A percentile compares a stretch with the other conserved stretches of the same genome.
phyloP scores from a whole-genome alignment of 2,888 invertebrate genomes.

The Platycheirus albimanus region DNA sequence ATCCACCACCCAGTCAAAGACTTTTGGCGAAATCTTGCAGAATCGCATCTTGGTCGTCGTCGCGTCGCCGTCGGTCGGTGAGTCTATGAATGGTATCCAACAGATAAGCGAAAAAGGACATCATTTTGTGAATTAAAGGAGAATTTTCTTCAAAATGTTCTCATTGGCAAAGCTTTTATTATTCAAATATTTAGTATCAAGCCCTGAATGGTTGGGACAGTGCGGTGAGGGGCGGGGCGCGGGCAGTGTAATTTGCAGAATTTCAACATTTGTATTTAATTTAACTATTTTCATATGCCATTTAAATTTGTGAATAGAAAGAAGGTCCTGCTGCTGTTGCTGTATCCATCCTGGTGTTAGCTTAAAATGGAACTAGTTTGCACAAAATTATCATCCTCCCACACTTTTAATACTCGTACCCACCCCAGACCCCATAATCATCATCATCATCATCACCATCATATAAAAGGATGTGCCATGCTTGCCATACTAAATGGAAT shows the following conservation, averaged over 20 bases:
- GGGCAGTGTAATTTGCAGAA: slow-evolving; percentile 62
- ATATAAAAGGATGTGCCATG: slow-evolving; percentile 20
- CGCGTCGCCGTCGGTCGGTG: not conserved
- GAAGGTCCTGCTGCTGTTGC: not conserved
- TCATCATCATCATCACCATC: no score
- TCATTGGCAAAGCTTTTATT: slow-evolving; percentile 23
- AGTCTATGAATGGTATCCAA: slow-evolving; percentile 42
- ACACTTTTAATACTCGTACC: not conserved
- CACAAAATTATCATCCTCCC: slow-evolving; percentile 61
- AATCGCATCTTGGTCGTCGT: slow-evolving; percentile 60
- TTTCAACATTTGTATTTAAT: slow-evolving; percentile 66
- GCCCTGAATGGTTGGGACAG: slow-evolving; percentile 14
- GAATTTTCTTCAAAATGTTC: slow-evolving; percentile 43
- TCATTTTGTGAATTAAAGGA: slow-evolving; percentile 49
- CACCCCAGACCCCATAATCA: no score
- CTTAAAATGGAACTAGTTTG: slow-evolving; percentile 61
- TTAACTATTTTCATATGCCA: slow-evolving; percentile 65
- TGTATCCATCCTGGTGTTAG: slow-evolving; percentile 16
- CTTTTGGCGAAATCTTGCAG: slow-evolving; percentile 41
- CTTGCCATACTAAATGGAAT: slow-evolving; percentile 1
- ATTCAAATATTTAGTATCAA: slow-evolving; percentile 9
- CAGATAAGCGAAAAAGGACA: slow-evolving; percentile 68
- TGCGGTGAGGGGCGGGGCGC: no score
- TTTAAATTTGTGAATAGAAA: slow-evolving; percentile 10
- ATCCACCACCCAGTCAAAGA: not conserved